phyloP scores from a whole-genome alignment of 2,113 vertebrate species.

The Pachycephala philippinensis region DNA sequence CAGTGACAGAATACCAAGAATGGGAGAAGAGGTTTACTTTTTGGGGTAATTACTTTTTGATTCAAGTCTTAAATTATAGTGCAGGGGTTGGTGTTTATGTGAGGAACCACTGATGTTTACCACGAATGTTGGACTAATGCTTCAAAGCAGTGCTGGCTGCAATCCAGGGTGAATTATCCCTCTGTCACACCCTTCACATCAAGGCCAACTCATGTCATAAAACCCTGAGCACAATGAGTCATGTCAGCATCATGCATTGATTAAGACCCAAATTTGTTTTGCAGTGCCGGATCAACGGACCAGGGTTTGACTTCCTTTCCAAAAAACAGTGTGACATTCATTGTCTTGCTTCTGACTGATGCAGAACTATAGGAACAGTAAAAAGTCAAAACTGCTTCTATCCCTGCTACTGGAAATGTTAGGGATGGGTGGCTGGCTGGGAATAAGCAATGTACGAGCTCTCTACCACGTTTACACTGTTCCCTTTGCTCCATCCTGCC shows the following conservation, averaged over 20 bases:
- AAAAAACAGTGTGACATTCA: fast-evolving
- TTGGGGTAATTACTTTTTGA: not conserved
- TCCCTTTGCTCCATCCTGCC: not conserved
- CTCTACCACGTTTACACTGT: fast-evolving
- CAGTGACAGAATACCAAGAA: not conserved
- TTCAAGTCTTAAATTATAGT: too few species aligned
- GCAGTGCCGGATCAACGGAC: not conserved
- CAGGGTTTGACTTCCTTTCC: not conserved
- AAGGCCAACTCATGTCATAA: not conserved
- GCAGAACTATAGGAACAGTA: not conserved
- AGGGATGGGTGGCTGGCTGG: not conserved
- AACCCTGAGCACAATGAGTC: not conserved
- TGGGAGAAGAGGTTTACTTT: not conserved
- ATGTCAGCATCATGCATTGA: not conserved
- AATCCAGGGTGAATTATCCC: not conserved
- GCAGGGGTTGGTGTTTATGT: too few species aligned
- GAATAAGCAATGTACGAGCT: not conserved
- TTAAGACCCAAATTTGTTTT: not conserved
- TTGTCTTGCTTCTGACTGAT: not conserved
- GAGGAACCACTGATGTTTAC: not conserved
- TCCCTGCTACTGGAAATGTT: not conserved
- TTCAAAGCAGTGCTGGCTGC: not conserved
- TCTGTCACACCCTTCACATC: not conserved
- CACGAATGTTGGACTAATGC: not conserved
- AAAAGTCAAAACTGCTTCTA: not conserved